phyloP scores from a whole-genome alignment of 2,797 vertebrate species.

The Hozukius guyotensis region DNA sequence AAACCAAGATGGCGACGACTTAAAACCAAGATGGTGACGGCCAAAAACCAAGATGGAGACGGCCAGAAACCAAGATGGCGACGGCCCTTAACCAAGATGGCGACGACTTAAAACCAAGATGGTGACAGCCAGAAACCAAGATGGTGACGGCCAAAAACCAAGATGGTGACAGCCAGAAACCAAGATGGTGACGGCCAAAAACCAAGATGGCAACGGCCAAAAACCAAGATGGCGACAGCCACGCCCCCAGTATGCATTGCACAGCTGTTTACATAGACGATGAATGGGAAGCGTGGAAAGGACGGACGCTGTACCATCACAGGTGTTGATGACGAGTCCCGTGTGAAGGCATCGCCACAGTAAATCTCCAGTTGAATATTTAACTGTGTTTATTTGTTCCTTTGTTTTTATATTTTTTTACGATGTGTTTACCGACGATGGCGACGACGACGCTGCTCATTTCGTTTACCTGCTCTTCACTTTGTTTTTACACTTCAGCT shows the following conservation, averaged over 20 bases:
- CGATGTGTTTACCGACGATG: background rate
- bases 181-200: no score
- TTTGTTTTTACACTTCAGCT: conserved; percentile 21
- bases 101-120: no score
- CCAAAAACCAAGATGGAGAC: no score
- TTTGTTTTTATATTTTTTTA: conserved; percentile 1
- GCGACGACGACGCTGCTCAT: background rate
- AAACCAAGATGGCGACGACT: no score
- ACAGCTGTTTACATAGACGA: no score
- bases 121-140: accelerated
- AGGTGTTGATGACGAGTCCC: background rate
- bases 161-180: no score
- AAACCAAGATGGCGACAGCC: no score
- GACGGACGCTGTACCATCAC: no score
- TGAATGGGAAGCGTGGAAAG: no score
- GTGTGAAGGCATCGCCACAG: background rate
- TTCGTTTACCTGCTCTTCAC: background rate
- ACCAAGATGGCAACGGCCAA: accelerated
- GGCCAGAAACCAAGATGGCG: no score
- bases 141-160: accelerated
- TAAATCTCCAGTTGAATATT: background rate
- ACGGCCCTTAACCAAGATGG: accelerated
- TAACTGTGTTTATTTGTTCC: conserved; percentile 2
- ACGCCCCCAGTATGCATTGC: no score
- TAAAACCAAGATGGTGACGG: no score